Base-by-base conservation (phyloP, 2,888 invertebrate genomes). In the Lycocerus yunnanus region DNA sequence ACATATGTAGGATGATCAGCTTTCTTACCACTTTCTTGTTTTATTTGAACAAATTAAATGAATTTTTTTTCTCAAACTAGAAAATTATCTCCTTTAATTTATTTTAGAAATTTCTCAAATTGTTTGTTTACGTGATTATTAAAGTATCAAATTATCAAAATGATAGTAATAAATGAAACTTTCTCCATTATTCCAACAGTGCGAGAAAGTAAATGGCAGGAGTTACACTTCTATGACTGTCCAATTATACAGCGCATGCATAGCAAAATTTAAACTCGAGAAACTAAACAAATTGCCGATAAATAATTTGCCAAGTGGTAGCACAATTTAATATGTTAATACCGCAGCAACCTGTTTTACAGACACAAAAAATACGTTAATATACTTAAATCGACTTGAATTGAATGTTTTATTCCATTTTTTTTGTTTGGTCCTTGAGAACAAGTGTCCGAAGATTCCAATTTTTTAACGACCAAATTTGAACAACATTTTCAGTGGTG, bases 321-420 rank as follows among this genome's bases (percentile, higher is more conserved):
- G 18, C 20, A 63, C 20, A 63, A 63, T 63, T 63, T 63, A 63
- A 16, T 63, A 63, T 63, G 61, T 63, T 63, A 63, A 63, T 63
- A 63, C 43, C 43, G 43, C 43, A 43, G n/a, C n/a, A 63, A 63
- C 61, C 61, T 18, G 61, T 63, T 63, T 20, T 63, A 18, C 61
- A 16, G 61, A 63, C 61, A 63, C 15, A 63, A 43, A 43, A 43
- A 43, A 43, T 43, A 43, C 6, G 43, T 13, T 43, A 43, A 43
- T 43, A n/a, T 13, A 43, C 43, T 43, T 43, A n/a, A 43, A 43
- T 43, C 43, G 43, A 2, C 43, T 43, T n/a, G 43, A 43, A 43
- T 43, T 43, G 43, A 43, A 43, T 43, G 43, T 43, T 43, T 43
- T 43, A 43, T 43, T 43, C 13, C 2, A 13, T 43, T 43, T 43